A percentile compares a stretch with the other conserved stretches of the same genome.
These are phyloP conservation scores for Andricus curvator DNA, from an alignment of 2,888 invertebrate species.

Conservation along the genomic window DNA sequence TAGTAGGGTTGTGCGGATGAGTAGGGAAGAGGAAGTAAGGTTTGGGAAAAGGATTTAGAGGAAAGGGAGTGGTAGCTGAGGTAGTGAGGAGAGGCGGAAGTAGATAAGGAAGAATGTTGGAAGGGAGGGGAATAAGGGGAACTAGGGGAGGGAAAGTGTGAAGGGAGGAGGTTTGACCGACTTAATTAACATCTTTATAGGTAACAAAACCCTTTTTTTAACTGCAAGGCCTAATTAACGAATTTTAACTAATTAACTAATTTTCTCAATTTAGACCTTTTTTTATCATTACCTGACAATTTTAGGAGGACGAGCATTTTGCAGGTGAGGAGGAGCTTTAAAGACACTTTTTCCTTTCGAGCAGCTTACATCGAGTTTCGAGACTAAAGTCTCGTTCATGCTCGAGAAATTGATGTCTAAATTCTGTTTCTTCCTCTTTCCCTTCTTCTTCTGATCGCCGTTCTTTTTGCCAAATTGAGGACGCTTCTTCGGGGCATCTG, in stretches of 20 bases:
- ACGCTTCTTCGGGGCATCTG: conserved; percentile 18
- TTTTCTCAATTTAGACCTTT: not conserved
- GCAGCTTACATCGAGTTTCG: conserved; percentile 39
- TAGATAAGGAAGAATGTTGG: too few species aligned
- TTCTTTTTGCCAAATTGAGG: conserved; percentile 17
- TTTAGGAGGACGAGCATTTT: conserved; percentile 18
- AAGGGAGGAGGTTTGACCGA: too few species aligned
- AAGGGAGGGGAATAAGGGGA: too few species aligned
- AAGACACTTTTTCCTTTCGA: conserved; percentile 32
- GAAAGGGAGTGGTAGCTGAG: too few species aligned
- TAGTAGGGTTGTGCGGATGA: too few species aligned
- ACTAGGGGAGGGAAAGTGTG: too few species aligned
- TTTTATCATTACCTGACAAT: conserved; percentile 9
- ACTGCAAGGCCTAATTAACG: accelerated
- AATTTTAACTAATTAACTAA: too few species aligned
- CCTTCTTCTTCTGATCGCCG: conserved; percentile 12
- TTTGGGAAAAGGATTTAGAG: too few species aligned
- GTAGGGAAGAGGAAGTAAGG: too few species aligned
- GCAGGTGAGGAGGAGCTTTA: conserved; percentile 26
- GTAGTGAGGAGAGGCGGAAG: too few species aligned
- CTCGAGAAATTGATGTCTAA: conserved; percentile 23
- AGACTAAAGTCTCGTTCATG: conserved; percentile 23
- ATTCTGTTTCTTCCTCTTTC: conserved; percentile 24
- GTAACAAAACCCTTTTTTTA: too few species aligned
- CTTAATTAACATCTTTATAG: too few species aligned